phyloP scores from a whole-genome alignment of 2,797 vertebrate species.

The Rhodeus uyekii region DNA sequence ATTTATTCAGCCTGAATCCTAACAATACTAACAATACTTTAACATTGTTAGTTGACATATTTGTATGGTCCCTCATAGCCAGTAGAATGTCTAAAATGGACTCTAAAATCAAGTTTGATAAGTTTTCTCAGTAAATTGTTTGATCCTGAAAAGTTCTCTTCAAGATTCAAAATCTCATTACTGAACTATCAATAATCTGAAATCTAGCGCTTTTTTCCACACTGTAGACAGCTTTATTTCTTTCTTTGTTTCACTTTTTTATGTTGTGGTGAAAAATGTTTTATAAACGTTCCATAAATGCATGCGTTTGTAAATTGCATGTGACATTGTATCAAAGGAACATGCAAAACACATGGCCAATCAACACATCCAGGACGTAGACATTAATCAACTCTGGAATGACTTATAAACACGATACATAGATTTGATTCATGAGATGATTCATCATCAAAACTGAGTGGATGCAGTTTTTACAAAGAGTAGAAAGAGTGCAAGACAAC shows the following conservation, averaged over 20 bases:
- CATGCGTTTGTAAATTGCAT: not conserved
- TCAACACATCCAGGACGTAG: not conserved
- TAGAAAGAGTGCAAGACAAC: not conserved
- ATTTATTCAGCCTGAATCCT: too few relatives aligned
- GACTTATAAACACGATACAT: not conserved
- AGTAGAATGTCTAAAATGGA: too few relatives aligned
- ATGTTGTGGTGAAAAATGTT: not conserved
- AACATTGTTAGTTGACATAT: too few relatives aligned
- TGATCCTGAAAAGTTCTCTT: too few relatives aligned
- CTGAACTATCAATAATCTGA: not conserved
- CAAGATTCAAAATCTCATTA: not conserved
- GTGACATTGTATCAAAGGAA: not conserved
- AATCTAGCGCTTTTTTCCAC: not conserved
- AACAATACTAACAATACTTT: too few relatives aligned
- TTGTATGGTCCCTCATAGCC: too few relatives aligned
- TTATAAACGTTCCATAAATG: not conserved
- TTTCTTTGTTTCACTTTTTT: not conserved
- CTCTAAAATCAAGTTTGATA: too few relatives aligned
- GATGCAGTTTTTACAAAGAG: not conserved
- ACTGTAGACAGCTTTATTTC: not conserved
- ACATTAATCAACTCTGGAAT: not conserved
- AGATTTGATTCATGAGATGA: not conserved
- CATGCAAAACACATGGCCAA: not conserved
- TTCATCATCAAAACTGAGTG: not conserved
- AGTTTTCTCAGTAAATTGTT: too few relatives aligned